Evolutionary conservation across 2,797 vertebrate species (phyloP).

Genomic region (Parambassis ranga): DNA sequence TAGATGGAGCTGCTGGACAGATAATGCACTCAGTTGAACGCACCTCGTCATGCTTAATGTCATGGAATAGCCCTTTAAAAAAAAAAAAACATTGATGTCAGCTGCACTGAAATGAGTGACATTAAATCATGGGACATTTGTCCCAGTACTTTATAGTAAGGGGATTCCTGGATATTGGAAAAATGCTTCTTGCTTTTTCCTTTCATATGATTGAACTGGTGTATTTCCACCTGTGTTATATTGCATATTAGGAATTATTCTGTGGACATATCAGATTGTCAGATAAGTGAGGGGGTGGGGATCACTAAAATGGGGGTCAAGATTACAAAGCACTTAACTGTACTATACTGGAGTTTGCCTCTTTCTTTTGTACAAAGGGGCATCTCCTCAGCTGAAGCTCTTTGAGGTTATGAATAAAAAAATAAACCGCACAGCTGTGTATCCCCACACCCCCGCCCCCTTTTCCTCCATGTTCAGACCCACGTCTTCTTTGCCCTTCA

Average conservation of each 20-base stretch:
- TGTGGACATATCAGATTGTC: slow-evolving; percentile 69
- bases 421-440: slow-evolving; percentile 71
- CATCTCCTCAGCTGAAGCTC: slow-evolving; percentile 76
- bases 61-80: slow-evolving; percentile 64
- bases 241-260: slow-evolving; percentile 45
- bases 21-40: slow-evolving; percentile 31
- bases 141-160: slow-evolving; percentile 23
- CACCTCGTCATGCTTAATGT: slow-evolving; percentile 33
- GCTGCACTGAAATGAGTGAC: slow-evolving; percentile 48
- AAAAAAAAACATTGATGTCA: slow-evolving; percentile 55
- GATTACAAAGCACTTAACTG: slow-evolving; percentile 91
- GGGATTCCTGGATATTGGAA: slow-evolving; percentile 39
- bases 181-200: slow-evolving; percentile 27
- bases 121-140: slow-evolving; percentile 33
- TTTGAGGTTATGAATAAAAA: slow-evolving; percentile 74
- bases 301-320: slow-evolving; percentile 55
- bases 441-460: too few relatives aligned
- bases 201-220: too few relatives aligned
- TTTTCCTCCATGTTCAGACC: slow-evolving; percentile 38
- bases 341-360: slow-evolving; percentile 71
- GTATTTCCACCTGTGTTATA: slow-evolving; percentile 44
- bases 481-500: slow-evolving; percentile 56
- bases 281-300: slow-evolving; percentile 43
- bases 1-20: slow-evolving; percentile 69
- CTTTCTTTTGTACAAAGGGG: slow-evolving; percentile 71